Evolutionary conservation across 2,113 vertebrate genomes (phyloP).

Genomic region (Tenebrosternarchus preto): DNA sequence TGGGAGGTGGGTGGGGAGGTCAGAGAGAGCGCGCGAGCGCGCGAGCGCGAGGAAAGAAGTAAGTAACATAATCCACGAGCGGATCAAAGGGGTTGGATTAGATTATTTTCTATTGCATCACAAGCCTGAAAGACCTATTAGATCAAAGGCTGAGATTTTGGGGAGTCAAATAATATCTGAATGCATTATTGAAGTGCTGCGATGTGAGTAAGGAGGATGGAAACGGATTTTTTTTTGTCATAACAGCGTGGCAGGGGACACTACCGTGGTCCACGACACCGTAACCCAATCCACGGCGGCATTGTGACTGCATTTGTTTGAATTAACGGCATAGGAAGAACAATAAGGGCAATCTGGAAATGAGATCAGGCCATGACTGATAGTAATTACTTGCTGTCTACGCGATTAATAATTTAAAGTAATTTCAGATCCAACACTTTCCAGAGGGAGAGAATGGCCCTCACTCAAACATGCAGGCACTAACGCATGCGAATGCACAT

Average conservation of each 20-base stretch:
- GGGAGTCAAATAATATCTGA: slow-evolving; percentile 66
- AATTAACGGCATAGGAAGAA: slow-evolving; percentile 74
- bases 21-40: background rate
- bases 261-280: slow-evolving; percentile 71
- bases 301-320: slow-evolving; percentile 83
- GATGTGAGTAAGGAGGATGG: slow-evolving; percentile 62
- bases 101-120: slow-evolving; percentile 73
- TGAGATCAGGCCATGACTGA: slow-evolving; percentile 80
- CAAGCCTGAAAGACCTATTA: slow-evolving; percentile 67
- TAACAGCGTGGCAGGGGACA: slow-evolving; percentile 76
- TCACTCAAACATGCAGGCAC: too few species aligned
- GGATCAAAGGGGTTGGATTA: slow-evolving; percentile 67
- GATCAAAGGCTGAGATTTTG: slow-evolving; percentile 79
- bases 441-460: slow-evolving; percentile 63
- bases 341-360: slow-evolving; percentile 85
- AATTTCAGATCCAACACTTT: slow-evolving; percentile 88
- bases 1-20: background rate
- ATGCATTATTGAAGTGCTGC: slow-evolving; percentile 83
- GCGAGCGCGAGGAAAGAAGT: slow-evolving; percentile 61
- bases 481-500: background rate
- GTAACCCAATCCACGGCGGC: slow-evolving; percentile 80
- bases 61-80: slow-evolving; percentile 70
- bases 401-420: slow-evolving; percentile 93
- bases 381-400: slow-evolving; percentile 84
- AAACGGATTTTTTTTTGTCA: slow-evolving; percentile 78